Conservation (phyloP, 2,113 vertebrate genomes). For the Baryphthengus martii region DNA sequence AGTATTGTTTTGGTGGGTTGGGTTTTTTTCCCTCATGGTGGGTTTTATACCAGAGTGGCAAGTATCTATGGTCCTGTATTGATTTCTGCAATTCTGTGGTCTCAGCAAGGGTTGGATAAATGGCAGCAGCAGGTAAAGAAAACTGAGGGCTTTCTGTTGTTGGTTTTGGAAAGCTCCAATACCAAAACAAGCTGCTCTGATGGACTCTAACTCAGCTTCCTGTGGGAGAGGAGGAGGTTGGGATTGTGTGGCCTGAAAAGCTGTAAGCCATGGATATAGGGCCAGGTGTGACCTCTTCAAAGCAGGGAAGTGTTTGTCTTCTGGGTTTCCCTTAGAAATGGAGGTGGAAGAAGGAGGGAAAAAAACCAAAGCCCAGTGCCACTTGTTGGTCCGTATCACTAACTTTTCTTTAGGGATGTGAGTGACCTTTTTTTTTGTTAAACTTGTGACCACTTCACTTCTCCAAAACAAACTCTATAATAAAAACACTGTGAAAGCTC, state of each 20-base stretch:
- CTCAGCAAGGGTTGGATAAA: not conserved
- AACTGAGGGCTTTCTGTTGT: not conserved
- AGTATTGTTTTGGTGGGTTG: not conserved
- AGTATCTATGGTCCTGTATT: not conserved
- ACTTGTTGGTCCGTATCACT: not conserved
- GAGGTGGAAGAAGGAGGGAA: not conserved
- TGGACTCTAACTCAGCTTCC: not conserved
- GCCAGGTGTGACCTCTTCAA: not conserved
- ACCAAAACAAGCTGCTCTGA: not conserved
- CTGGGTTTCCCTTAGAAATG: not conserved
- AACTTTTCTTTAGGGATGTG: not conserved
- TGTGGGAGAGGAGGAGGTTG: not conserved
- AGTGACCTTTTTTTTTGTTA: not conserved
- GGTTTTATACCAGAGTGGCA: not conserved
- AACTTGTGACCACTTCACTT: not conserved
- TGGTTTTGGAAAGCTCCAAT: not conserved
- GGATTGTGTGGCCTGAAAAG: not conserved
- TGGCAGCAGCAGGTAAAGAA: not conserved
- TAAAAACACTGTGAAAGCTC: not conserved
- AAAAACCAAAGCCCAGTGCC: not conserved
- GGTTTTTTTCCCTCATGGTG: rapidly evolving
- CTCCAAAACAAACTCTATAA: not conserved
- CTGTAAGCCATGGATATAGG: not conserved
- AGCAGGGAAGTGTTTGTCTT: not conserved
- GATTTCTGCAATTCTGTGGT: not conserved